A percentile compares a stretch with the other conserved stretches of the same genome.
These are phyloP conservation scores for Rosalia funebris DNA, from an alignment of 2,888 invertebrate genomes.

Conservation along the genomic window DNA sequence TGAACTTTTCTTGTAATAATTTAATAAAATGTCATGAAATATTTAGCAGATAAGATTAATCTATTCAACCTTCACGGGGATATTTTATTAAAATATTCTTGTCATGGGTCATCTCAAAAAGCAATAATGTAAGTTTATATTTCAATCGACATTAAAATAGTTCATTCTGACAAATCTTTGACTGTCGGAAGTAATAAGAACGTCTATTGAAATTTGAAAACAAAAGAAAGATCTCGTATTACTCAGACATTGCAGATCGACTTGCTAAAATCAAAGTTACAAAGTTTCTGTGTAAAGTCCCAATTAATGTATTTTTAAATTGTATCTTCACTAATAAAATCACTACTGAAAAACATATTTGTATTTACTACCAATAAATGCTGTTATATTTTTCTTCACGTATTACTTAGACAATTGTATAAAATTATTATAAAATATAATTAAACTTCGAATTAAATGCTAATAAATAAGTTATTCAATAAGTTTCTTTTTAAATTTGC, in stretches of 20 bases:
- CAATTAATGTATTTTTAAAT: too few relatives aligned
- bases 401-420: too few relatives aligned
- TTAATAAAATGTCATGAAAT: neutral
- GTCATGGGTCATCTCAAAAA: neutral
- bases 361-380: too few relatives aligned
- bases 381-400: too few relatives aligned
- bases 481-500: too few relatives aligned
- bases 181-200: constrained; percentile 16
- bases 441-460: too few relatives aligned
- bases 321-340: too few relatives aligned
- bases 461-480: too few relatives aligned
- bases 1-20: neutral
- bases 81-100: neutral
- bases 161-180: constrained; percentile 19
- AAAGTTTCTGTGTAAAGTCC: constrained; percentile 10
- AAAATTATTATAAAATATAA: too few relatives aligned
- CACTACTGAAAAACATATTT: too few relatives aligned
- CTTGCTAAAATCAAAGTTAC: constrained; percentile 9
- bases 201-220: constrained; percentile 19
- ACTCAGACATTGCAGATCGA: neutral
- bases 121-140: constrained; percentile 21
- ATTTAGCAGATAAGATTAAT: constrained; percentile 11
- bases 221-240: constrained; percentile 15
- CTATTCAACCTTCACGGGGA: constrained; percentile 1
- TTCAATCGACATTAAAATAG: constrained; percentile 21